Base-by-base conservation (phyloP, 2,797 vertebrate species). In the Columba guinea region DNA sequence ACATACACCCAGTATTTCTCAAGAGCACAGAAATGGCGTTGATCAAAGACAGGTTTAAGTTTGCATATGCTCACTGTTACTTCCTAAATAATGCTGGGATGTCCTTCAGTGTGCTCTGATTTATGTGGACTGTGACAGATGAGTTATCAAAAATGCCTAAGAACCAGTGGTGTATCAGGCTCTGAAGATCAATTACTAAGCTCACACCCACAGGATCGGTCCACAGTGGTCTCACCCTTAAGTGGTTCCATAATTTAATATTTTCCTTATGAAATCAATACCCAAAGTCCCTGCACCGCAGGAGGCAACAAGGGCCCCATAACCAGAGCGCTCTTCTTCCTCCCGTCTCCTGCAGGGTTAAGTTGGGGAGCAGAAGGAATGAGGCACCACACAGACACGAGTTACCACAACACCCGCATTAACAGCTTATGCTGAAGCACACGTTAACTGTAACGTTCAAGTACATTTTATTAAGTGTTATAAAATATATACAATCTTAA, bases 381-480 rank as follows among this genome's bases (percentile, higher is more conserved):
- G 32, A 71, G 39, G 21, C 64, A 26, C 17, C 49, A 35, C 20
- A 60, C 23, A 74, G 74, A 81, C 70, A 35, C 7, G 21, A 75
- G 80, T 70, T 69, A 88, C 15, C 53, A 52, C 62, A 85, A 27
- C 44, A 69, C 22, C 64, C 82, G 52, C 73, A 58, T 84, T 73
- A 95, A 91, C 44, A 80, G 60, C 95, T 78, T 20, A 48, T 88
- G 46, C 63, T 94, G 88, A 89, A 89, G 71, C 71, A 13, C 19
- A 16, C 10, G 9, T 88, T 60, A 79, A 68, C 55, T 58, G 58
- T 58, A 83, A 60, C 3, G 7, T 84, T 80, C 80, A 94, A 77
- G 62, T 77, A 44, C 32, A 32, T 87, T 97, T 97, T 97, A 97
- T 97, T 97, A 64, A 84, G 27, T 87, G 64, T 88, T 84, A 91